Evolutionary conservation across 2,797 vertebrate genomes (phyloP).

Genomic region (Sebastolobus altivelis): DNA sequence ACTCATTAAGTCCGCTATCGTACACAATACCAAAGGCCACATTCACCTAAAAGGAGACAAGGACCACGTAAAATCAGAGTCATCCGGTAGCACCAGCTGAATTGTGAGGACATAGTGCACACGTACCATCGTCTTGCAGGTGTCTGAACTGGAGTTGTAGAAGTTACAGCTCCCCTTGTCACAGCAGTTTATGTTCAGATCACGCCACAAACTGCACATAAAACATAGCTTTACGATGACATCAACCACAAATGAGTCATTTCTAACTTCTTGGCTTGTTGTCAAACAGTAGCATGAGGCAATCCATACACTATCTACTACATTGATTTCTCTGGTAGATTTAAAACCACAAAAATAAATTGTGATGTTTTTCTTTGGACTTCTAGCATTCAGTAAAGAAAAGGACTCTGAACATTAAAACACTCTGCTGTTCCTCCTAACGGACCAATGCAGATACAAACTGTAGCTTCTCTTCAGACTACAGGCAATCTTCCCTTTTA

Average conservation of each 20-base stretch:
- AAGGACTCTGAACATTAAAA: not conserved
- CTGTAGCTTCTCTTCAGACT: not conserved
- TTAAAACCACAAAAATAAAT: not conserved
- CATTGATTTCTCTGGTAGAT: not conserved
- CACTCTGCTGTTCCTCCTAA: not conserved
- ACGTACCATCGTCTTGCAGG: conserved; percentile 73
- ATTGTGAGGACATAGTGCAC: not conserved
- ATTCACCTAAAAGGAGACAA: conserved; percentile 66
- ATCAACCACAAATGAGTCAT: not conserved
- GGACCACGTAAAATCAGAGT: not conserved
- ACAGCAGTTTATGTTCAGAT: conserved; percentile 85
- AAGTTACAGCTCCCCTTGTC: conserved; percentile 81
- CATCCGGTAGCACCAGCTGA: not conserved
- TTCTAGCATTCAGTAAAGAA: not conserved
- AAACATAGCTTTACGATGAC: conserved; percentile 14
- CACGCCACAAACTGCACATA: conserved; percentile 82
- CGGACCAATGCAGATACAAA: not conserved
- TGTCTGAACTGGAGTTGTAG: conserved; percentile 72
- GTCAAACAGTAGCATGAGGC: not conserved
- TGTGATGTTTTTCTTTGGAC: not conserved
- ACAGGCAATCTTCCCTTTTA: not conserved
- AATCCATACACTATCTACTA: rapidly evolving
- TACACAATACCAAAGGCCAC: conserved; percentile 80
- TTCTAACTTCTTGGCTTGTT: not conserved
- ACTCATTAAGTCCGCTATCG: conserved; percentile 81